Evolutionary conservation across 2,113 vertebrate genomes (phyloP).

Genomic region (Elanoides forficatus): DNA sequence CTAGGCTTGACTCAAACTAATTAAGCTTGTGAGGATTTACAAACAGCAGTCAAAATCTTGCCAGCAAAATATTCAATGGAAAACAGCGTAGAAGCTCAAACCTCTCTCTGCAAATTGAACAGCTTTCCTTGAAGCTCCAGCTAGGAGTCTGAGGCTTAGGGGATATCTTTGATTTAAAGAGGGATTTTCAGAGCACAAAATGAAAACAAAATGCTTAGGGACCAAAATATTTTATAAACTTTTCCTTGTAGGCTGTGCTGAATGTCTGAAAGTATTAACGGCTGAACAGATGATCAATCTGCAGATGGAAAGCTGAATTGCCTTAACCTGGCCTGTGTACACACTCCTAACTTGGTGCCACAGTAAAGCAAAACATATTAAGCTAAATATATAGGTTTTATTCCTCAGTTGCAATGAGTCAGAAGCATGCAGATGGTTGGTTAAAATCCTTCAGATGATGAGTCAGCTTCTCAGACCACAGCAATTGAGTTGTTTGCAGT

Average conservation of each 20-base stretch:
- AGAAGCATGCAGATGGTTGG: neutral
- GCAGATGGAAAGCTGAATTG: neutral
- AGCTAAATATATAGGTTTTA: neutral
- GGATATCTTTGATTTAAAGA: conserved; percentile 26
- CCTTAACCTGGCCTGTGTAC: neutral
- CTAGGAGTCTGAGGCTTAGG: neutral
- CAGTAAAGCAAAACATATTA: neutral
- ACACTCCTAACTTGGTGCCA: neutral
- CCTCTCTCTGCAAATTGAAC: neutral
- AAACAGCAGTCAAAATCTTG: conserved; percentile 15
- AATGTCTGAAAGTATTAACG: neutral
- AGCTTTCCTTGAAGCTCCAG: conserved; percentile 4
- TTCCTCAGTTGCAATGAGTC: neutral
- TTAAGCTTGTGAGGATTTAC: conserved; percentile 44
- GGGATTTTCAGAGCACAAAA: conserved; percentile 39
- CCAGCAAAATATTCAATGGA: neutral
- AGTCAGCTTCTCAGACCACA: neutral
- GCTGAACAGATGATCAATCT: neutral
- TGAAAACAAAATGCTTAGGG: conserved; percentile 33
- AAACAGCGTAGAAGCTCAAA: neutral
- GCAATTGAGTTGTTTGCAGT: neutral
- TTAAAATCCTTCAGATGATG: neutral
- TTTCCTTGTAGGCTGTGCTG: neutral
- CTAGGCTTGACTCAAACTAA: conserved; percentile 22
- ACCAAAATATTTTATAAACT: neutral